Evolutionary conservation across 2,888 invertebrate genomes (phyloP), one percentile per base, ranked within the genome.

Genomic region (Plebejus melissa): DNA sequence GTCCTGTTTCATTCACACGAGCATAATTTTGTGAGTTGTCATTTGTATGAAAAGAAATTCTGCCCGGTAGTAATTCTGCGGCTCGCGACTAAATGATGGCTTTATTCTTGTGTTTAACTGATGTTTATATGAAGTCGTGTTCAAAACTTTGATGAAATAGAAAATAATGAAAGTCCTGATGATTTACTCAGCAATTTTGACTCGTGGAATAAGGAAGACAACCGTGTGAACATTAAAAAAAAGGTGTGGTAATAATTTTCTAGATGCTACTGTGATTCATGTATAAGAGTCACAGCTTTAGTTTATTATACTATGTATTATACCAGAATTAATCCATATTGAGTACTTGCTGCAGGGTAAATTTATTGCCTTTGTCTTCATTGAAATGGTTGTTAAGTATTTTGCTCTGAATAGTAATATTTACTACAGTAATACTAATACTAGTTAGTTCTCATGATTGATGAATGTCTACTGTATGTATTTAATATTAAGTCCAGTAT

Each of bases 281-380:
- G 6, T 58, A 2, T 58, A 58, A 2, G 16, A 54, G 58, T 58
- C 6, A 58, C 58, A 6, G 58, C 1, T 2, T 2, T 58, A n/a
- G 7, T n/a, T 58, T 7, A 16, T 4, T 16, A 58, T 58, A 58
- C 22, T n/a, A 58, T 58, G 1, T 58, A 58, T n/a, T 22, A 22
- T 22, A 13, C 5, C 57, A 57, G 13, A 13, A 50, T 50, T 50
- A 50, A 13, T 16, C 54, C 54, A 58, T 58, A 58, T 58, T 58
- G 22, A n/a, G 58, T 22, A 58, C 57, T 58, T 58, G 22, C 7
- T 58, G 2, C 58, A 0, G 22, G 22, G 6, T 22, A 58, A 58
- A 58, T 58, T 54, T 54, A 58, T n/a, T 58, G 22, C 22, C 58
- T 58, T 58, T 58, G 58, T 22, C 58, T 58, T n/a, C 58, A 58